phyloP scores from a whole-genome alignment of 2,797 vertebrate genomes.

The Silurus lanzhouensis region DNA sequence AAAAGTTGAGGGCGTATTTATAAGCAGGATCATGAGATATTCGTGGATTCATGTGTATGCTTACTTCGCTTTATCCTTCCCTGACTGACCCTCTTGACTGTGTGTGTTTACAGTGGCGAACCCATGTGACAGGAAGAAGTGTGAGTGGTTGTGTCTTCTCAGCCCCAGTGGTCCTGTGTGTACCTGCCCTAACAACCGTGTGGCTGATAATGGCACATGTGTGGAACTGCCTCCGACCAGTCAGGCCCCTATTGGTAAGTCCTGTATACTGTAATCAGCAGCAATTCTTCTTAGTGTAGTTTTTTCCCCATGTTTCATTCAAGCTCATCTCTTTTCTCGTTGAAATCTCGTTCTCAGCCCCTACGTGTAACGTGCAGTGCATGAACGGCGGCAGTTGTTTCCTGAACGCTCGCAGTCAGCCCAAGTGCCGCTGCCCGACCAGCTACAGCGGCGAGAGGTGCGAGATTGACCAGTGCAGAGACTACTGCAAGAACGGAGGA shows the following conservation, averaged over 20 bases:
- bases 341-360: background rate
- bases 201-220: constrained; percentile 91
- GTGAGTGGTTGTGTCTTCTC: constrained; percentile 94
- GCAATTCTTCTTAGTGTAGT: background rate
- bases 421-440: constrained; percentile 93
- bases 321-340: background rate
- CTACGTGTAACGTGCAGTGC: constrained; percentile 81
- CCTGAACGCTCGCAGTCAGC: constrained; percentile 87
- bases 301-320: too few relatives aligned
- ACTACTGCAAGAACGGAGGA: constrained; percentile 92
- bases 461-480: constrained; percentile 89
- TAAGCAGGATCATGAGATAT: background rate
- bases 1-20: background rate
- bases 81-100: background rate
- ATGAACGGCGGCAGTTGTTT: constrained; percentile 92
- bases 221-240: constrained; percentile 80
- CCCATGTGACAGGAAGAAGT: constrained; percentile 97
- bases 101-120: constrained; percentile 79
- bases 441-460: constrained; percentile 89
- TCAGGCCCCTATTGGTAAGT: constrained; percentile 81
- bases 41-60: background rate
- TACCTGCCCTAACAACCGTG: constrained; percentile 89
- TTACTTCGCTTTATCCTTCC: background rate
- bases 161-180: constrained; percentile 94
- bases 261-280: background rate